Evolutionary conservation across 1,140 invertebrate species (phyloP).

Genomic region (Drosophila triauraria): DNA sequence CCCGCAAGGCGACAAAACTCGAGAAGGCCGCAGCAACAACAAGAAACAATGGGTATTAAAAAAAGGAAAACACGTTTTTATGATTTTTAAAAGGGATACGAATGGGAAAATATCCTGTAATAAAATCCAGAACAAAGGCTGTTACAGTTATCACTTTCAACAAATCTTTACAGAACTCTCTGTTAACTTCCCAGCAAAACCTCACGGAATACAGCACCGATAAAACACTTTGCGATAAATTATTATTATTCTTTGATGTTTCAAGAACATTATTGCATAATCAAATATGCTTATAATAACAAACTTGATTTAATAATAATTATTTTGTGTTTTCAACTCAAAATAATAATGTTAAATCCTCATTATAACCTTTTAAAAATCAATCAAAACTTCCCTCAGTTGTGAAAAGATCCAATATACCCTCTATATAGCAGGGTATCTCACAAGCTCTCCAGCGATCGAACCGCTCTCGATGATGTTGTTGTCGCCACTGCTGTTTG

Average conservation of each 20-base stretch:
- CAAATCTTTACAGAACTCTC: too few relatives aligned
- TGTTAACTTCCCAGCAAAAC: not conserved
- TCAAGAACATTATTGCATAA: too few relatives aligned
- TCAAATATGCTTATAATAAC: not conserved
- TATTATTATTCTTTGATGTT: too few relatives aligned
- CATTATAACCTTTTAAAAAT: not conserved
- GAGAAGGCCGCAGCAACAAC: conserved; percentile 23
- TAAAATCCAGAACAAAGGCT: not conserved
- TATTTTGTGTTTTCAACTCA: not conserved
- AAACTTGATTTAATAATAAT: not conserved
- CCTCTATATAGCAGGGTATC: not conserved
- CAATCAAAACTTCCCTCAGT: not conserved
- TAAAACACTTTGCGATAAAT: not conserved
- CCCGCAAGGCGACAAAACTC: conserved; percentile 61
- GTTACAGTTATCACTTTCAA: too few relatives aligned
- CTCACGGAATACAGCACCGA: not conserved
- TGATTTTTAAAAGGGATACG: not conserved
- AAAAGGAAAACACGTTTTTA: conserved; percentile 8
- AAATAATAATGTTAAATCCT: not conserved
- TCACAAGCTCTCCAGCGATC: conserved; percentile 55
- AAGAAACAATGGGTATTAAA: conserved; percentile 37
- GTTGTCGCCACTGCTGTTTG: conserved; percentile 43
- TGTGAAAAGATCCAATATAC: not conserved
- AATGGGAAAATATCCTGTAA: not conserved
- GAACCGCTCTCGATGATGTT: conserved; percentile 63